Base-by-base conservation (phyloP, 2,888 invertebrate species). In the Idaea biselata region DNA sequence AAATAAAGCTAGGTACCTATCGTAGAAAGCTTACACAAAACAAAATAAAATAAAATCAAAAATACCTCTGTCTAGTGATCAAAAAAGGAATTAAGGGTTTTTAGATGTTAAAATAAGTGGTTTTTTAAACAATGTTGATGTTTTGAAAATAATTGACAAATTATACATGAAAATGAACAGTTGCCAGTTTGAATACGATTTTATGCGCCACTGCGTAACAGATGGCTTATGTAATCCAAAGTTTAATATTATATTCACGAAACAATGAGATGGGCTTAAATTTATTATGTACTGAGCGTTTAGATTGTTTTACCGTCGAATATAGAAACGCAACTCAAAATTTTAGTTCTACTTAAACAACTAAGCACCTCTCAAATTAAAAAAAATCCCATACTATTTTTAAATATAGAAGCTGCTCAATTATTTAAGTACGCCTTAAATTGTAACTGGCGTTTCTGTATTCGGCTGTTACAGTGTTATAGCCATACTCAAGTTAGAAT, bases 21-120 rank as follows among this genome's bases (percentile, higher is more conserved):
- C 74, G 14, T 8, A 79, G 74, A 71, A 80, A 72, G 78, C 82
- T 83, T 82, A 82, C 80, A 81, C 79, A 5, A 25, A 25, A 25
- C 25, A 25, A 25, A 25, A 25, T 25, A 83, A 83, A 85, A 80
- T 17, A 56, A 17, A 18, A 86, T 91, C 90, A 80, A 83, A 89
- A 90, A 91, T 91, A 91, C 91, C 91, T 91, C 91, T 88, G 82
- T 79, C 83, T 83, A 88, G 90, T 91, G 91, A 91, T 90, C 84
- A 84, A 88, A 67, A 66, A 89, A 84, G 87, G 87, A 87, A 81
- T 82, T 82, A 82, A 89, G 88, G 91, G 89, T 89, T 88, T 70
- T 86, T 88, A 87, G 85, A 87, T 86, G 83, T 82, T 87, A 67
- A 68, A 64, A 75, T 77, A 81, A 63, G 82, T 83, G 88, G 88